Base-by-base conservation (phyloP, 2,888 invertebrate genomes). In the Imbricaverruca yamaguchii region DNA sequence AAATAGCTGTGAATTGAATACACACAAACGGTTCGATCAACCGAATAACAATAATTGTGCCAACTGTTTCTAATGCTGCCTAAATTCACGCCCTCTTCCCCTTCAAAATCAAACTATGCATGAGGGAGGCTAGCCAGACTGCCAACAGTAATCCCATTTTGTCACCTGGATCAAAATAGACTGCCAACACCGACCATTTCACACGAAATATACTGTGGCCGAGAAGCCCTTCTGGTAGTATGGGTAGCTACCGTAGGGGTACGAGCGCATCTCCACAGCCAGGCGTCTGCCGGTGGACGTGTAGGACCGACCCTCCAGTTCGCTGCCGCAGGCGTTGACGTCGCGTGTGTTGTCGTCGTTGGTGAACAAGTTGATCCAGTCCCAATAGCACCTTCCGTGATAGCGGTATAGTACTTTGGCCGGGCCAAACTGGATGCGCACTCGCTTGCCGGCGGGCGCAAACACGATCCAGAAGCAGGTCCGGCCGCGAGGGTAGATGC, bases 181-280 rank as follows among this genome's bases (percentile, higher is more conserved):
- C 1, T 39, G 39, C 39, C 39, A 39, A 39, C 39, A 39, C 39
- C 39, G 39, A 39, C 4, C 39, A 39, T 4, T 39, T 67, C 25
- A 69, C 15, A 59, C 56, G 55, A 81, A 81, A 21, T 74, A n/a
- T 12, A 81, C 74, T 3, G 21, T 59, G n/a, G 80, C 80, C 6
- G 81, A 39, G 80, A 80, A 81, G 57, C 81, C 81, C 8, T 55
- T 53, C 59, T 81, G 77, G 23, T 39, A 13, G n/a, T 25, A 25
- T 21, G 80, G 57, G 18, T 69, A 25, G 23, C 6, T n/a, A 0
- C 67, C 15, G 25, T 53, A 10, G 25, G 18, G n/a, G 18, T 61
- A 57, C 13, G 18, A n/a, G 12, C 53, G n/a, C 61, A 77, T 39
- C 77, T 77, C 25, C 18, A 57, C 25, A 3, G 59, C 25, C 74